Evolutionary conservation across 2,797 vertebrate genomes (phyloP), one percentile per base, ranked within the genome.

Genomic region (Muscicapa striata): DNA sequence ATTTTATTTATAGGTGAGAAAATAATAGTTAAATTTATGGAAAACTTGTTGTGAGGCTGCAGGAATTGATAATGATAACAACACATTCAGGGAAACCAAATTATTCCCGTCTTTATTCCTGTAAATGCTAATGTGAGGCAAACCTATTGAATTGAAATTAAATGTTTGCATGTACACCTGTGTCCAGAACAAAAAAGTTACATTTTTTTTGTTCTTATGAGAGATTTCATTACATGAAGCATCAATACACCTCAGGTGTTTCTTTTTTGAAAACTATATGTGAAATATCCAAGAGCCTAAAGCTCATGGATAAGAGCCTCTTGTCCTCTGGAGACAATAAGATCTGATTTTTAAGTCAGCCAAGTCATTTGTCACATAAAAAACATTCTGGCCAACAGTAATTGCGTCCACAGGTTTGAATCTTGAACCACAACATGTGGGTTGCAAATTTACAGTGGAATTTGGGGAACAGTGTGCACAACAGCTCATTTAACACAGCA

Each of bases 1-100:
- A 96, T 98, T 98, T 98, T 98, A 98, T 99, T 99, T 98, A 99
- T 98, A 97, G 96, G 85, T 64, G 94, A 98, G 97, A 98, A 98
- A 98, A 97, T 98, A 97, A 97, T 97, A 98, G 98, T 98, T 97
- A 97, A 96, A 97, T 97, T 97, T 97, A 97, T 96, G 96, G 97
- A 98, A 97, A 98, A 97, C 92, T 96, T 97, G 97, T 96, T 97
- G 84, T 94, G 84, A 97, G 62, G 80, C 91, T 96, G 82, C 82
- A 97, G 69, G 75, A 97, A 97, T 87, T 98, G 95, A 96, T 97
- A 97, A 97, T 90, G 95, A 87, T 97, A 96, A 97, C 85, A 96
- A 95, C 94, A 93, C 90, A 91, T 96, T 97, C 91, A 97, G 67
- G 76, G 61, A 89, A 97, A 68, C 84, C 92, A 97, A 97, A 97